These are phyloP conservation scores for Apocheima hispidaria DNA, from an alignment of 2,888 invertebrate genomes.

Conservation along the genomic window DNA sequence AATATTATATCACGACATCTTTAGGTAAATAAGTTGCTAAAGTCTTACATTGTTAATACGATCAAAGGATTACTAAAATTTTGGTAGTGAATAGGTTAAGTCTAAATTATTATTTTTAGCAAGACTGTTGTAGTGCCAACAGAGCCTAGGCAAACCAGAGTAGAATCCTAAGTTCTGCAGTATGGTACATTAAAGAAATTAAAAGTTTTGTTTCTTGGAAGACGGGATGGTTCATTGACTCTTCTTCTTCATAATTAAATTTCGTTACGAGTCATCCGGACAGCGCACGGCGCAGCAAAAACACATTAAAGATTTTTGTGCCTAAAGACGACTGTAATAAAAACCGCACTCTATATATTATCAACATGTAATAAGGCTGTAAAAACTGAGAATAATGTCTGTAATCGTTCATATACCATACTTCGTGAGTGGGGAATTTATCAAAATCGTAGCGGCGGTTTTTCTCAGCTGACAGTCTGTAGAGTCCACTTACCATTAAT, in stretches of 20 bases:
- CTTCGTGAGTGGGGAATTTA: constrained; percentile 47
- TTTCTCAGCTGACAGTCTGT: constrained; percentile 49
- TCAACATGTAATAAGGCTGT: constrained; percentile 37
- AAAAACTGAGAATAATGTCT: constrained; percentile 46
- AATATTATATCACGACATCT: too few species aligned
- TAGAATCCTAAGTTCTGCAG: too few species aligned
- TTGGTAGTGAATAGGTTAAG: too few species aligned
- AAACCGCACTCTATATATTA: constrained; percentile 33
- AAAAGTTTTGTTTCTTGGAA: too few species aligned
- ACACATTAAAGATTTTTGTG: constrained; percentile 33
- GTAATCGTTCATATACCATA: constrained; percentile 46
- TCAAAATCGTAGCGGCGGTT: constrained; percentile 53
- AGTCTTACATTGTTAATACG: too few species aligned
- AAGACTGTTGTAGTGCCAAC: too few species aligned
- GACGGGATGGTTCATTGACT: not conserved
- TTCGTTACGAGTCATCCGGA: constrained; percentile 27
- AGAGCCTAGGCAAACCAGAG: too few species aligned
- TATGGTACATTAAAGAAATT: too few species aligned
- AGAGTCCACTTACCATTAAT: constrained; percentile 34
- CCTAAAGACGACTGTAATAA: constrained; percentile 30
- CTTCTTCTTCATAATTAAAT: constrained; percentile 11
- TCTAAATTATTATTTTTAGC: too few species aligned
- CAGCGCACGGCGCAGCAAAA: constrained; percentile 25
- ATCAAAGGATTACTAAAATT: too few species aligned
- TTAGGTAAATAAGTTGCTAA: too few species aligned